A percentile compares a stretch with the other conserved stretches of the same genome.
phyloP scores from a whole-genome alignment of 2,797 vertebrate genomes.

The Sebastes trivittatus region DNA sequence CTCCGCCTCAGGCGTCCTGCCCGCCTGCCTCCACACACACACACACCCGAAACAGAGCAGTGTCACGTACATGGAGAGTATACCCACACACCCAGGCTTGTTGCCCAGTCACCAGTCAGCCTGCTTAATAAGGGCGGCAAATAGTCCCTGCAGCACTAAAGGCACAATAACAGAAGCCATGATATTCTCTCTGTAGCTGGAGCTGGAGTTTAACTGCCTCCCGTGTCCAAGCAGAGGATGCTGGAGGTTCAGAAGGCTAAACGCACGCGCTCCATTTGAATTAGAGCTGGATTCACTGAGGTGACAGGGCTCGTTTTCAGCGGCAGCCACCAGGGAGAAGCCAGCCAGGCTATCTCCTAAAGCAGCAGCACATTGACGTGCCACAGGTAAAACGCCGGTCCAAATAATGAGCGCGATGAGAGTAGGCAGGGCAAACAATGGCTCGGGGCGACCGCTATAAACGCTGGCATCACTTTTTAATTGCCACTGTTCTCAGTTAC shows the following conservation, averaged over 20 bases:
- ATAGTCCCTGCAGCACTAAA: constrained; percentile 64
- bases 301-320: constrained; percentile 56
- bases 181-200: constrained; percentile 59
- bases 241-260: constrained; percentile 64
- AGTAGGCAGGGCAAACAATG: constrained; percentile 68
- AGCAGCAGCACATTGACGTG: constrained; percentile 36
- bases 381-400: constrained; percentile 58
- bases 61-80: constrained; percentile 36
- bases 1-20: constrained; percentile 55
- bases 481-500: constrained; percentile 63
- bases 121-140: constrained; percentile 73
- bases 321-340: constrained; percentile 43
- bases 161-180: constrained; percentile 60
- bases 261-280: constrained; percentile 58
- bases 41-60: constrained; percentile 38
- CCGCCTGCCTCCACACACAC: constrained; percentile 7
- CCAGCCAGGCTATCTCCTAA: constrained; percentile 52
- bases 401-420: constrained; percentile 59
- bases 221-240: constrained; percentile 46
- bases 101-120: constrained; percentile 66
- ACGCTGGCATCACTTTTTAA: constrained; percentile 66
- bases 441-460: constrained; percentile 53
- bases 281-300: constrained; percentile 54
- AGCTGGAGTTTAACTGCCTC: constrained; percentile 50
- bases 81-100: constrained; percentile 53